Base-by-base conservation (phyloP, 2,113 vertebrate species). In the Poeciliopsis occidentalis region DNA sequence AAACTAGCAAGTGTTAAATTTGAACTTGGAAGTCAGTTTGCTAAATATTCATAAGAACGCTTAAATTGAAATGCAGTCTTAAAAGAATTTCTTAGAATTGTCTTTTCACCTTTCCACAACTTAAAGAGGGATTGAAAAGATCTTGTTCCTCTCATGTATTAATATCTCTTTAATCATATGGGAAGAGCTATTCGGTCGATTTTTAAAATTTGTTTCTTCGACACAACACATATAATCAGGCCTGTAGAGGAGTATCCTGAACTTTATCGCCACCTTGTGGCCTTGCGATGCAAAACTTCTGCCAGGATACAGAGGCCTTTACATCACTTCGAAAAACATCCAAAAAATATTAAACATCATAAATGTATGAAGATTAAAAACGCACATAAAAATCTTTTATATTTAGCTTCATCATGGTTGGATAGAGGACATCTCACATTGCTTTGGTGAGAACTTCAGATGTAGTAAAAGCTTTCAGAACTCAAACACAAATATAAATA, bases 201-300 rank as follows among this genome's bases (percentile, higher is more conserved):
- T 31, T 63, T 31, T 31, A 32, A 22, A 51, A 17, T 13, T 19
- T 3, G 2, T 63, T 1, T 60, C 34, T 61, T 10, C 22, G 61
- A 71, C 60, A 12, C 30, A 60, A 26, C 30, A 67, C 64, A 67
- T 57, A 64, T 71, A 24, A 32, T 31, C 2, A 60, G 2, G n/a
- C 64, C n/a, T 0, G 26, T 1, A n/a, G 51, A 47, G 27, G 30
- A 54, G 75, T 76, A 30, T 68, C 67, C 79, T 88, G 76, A 89
- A 57, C 41, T 87, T 71, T 86, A 86, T 83, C 89, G 67, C 93
- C 92, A 86, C 88, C 93, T 81, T 75, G 84, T 89, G 94, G 90
- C 11, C 11, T 2, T 27, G n/a, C 8, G 8, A 10, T 61, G 82
- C 75, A 77, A 60, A 30, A 32, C 24, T 13, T 12, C 19, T 2